Conservation (phyloP, 2,888 invertebrate species). For the Aleiodes alternator region DNA sequence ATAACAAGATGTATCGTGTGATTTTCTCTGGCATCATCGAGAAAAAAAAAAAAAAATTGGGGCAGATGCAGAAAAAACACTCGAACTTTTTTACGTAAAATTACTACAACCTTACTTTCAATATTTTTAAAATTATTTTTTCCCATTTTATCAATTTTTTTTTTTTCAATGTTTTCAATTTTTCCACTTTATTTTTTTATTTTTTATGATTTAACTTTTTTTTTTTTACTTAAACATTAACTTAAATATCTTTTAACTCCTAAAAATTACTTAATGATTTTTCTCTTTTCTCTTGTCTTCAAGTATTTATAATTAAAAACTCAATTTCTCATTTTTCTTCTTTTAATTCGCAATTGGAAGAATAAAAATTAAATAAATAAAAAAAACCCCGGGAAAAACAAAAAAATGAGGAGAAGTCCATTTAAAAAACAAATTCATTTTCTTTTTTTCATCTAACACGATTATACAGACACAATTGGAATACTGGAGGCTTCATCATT, state of each 20-base stretch:
- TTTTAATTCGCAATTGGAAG: constrained; percentile 48
- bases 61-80: constrained; percentile 70
- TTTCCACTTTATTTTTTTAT: constrained; percentile 52
- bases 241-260: constrained; percentile 50
- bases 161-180: constrained; percentile 57
- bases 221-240: constrained; percentile 38
- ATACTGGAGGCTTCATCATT: constrained; percentile 67
- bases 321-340: constrained; percentile 11
- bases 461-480: constrained; percentile 70
- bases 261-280: constrained; percentile 47
- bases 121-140: constrained; percentile 55
- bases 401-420: neutral
- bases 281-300: neutral
- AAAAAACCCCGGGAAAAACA: constrained; percentile 44
- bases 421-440: neutral
- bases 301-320: neutral
- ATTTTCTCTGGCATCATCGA: constrained; percentile 63
- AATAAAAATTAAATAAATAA: constrained; percentile 50
- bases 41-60: constrained; percentile 61
- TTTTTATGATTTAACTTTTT: constrained; percentile 10
- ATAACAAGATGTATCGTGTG: constrained; percentile 74
- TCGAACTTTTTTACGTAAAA: constrained; percentile 60
- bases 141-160: constrained; percentile 24
- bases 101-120: constrained; percentile 67
- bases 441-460: constrained; percentile 54